Conservation (phyloP, 2,113 vertebrate species). For the Crocuta crocuta region DNA sequence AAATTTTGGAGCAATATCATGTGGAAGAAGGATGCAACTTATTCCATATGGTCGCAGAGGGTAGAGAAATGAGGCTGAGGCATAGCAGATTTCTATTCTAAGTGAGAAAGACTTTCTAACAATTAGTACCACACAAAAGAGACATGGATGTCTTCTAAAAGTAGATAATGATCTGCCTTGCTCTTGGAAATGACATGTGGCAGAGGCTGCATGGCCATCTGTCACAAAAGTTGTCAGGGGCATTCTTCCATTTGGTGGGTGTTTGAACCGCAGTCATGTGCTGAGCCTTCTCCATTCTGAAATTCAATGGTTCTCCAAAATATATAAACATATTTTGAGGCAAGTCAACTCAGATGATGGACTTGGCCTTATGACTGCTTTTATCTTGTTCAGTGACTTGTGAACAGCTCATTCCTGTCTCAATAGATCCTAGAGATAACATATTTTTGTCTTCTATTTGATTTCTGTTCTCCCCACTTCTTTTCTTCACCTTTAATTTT, state of each 20-base stretch:
- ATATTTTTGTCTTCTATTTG: background rate
- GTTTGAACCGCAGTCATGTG: background rate
- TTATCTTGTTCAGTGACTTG: background rate
- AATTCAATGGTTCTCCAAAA: background rate
- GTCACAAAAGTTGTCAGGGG: constrained; percentile 33
- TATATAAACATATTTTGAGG: background rate
- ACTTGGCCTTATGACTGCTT: background rate
- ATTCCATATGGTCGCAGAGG: constrained; percentile 61
- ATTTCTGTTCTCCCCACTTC: background rate
- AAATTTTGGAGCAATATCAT: constrained; percentile 13
- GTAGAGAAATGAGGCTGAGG: constrained; percentile 36
- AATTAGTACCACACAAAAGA: constrained; percentile 69
- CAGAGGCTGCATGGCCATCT: constrained; percentile 64
- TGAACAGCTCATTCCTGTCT: background rate
- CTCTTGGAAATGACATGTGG: constrained; percentile 70
- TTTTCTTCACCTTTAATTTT: background rate
- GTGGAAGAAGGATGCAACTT: constrained; percentile 53
- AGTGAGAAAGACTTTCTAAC: constrained; percentile 69
- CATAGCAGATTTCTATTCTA: constrained; percentile 69
- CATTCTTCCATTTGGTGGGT: background rate
- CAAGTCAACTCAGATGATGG: background rate
- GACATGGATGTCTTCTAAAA: constrained; percentile 63
- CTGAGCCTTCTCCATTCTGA: background rate
- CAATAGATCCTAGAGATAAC: background rate
- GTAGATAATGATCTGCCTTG: constrained; percentile 63